Conservation (phyloP, 2,888 invertebrate species). For the Agelastica alni region DNA sequence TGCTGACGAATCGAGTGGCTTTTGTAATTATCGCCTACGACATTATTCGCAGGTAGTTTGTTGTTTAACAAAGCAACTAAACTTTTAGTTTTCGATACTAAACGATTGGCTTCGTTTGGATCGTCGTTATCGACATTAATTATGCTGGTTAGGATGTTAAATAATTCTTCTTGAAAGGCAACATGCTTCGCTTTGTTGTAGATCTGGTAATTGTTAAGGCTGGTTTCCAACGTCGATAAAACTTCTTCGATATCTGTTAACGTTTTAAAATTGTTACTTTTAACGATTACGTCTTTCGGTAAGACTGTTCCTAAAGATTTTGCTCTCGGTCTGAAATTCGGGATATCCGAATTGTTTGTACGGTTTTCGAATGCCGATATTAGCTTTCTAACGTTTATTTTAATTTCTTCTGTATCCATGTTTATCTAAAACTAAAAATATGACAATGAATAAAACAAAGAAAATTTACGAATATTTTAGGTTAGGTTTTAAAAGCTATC, state of each 20-base stretch:
- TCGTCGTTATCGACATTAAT: slow-evolving; percentile 36
- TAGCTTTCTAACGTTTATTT: slow-evolving; percentile 2
- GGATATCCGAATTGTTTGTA: background rate
- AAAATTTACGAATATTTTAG: background rate
- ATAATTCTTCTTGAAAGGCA: slow-evolving; percentile 38
- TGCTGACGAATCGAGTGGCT: background rate
- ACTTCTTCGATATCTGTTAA: slow-evolving; percentile 37
- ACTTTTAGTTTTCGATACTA: slow-evolving; percentile 34
- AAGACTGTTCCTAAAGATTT: slow-evolving; percentile 30
- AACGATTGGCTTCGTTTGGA: slow-evolving; percentile 25
- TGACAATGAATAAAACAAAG: background rate
- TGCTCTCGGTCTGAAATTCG: slow-evolving; percentile 21
- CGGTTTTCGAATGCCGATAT: slow-evolving; percentile 8
- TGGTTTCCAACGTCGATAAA: slow-evolving; percentile 29
- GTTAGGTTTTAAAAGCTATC: no score
- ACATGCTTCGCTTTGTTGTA: slow-evolving; percentile 42
- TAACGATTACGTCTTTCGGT: slow-evolving; percentile 24
- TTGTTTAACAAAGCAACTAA: slow-evolving; percentile 35
- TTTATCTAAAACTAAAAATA: slow-evolving; percentile 6
- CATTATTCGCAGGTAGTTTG: slow-evolving; percentile 32
- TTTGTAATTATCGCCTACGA: background rate
- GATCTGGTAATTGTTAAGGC: slow-evolving; percentile 34
- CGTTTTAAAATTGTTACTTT: slow-evolving; percentile 17
- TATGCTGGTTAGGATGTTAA: slow-evolving; percentile 37
- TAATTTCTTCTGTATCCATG: slow-evolving; percentile 1